Evolutionary conservation across 2,888 invertebrate genomes (phyloP).

Genomic region (Hyles lineata): DNA sequence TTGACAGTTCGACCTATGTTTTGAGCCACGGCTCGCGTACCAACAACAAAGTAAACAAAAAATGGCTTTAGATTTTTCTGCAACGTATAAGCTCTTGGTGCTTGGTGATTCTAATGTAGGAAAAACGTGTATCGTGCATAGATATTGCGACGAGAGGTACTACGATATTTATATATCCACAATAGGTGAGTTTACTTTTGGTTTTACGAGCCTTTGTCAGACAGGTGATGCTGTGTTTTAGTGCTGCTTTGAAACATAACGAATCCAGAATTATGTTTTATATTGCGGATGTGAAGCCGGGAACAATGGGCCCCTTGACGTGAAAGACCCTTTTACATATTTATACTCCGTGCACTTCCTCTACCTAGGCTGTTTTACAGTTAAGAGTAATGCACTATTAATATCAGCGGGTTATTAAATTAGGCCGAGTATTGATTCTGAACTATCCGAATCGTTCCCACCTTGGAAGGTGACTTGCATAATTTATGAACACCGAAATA

Average conservation of each 20-base stretch:
- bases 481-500: conserved; percentile 2
- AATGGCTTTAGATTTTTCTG: conserved; percentile 94
- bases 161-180: conserved; percentile 96
- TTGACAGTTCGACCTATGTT: conserved; percentile 82
- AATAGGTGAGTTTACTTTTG: conserved; percentile 89
- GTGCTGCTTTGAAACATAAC: conserved; percentile 56
- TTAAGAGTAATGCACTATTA: conserved; percentile 41
- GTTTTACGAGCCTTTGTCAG: conserved; percentile 73
- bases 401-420: conserved; percentile 36
- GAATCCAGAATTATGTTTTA: conserved; percentile 58
- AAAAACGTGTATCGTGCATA: conserved; percentile 95
- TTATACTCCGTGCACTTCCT: conserved; percentile 45
- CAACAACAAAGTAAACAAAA: conserved; percentile 78
- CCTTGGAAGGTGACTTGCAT: conserved; percentile 19
- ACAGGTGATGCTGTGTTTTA: conserved; percentile 66
- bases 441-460: not conserved
- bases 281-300: conserved; percentile 54
- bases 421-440: conserved; percentile 23
- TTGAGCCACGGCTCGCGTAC: conserved; percentile 72
- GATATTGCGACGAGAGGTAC: conserved; percentile 95
- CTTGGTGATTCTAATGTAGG: conserved; percentile 95
- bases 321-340: conserved; percentile 47
- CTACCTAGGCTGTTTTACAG: conserved; percentile 38
- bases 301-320: conserved; percentile 58
- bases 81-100: conserved; percentile 94